Percentiles rank a stretch among this genome's conserved stretches.
phyloP scores from a whole-genome alignment of 2,888 invertebrate genomes.

The Acleris emargana region DNA sequence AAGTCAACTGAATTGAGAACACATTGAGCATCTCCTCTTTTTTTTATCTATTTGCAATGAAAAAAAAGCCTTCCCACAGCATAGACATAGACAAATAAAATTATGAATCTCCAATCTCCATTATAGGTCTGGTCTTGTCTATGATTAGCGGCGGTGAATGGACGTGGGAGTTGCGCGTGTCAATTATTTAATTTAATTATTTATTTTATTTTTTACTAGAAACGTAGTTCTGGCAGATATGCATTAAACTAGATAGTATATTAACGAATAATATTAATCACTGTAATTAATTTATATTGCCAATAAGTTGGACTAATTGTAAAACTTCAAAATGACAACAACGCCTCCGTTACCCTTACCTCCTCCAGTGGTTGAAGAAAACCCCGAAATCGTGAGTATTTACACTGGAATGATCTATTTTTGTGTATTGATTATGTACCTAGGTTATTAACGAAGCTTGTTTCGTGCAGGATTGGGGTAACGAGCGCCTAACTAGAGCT shows the following conservation, averaged over 20 bases:
- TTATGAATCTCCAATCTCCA: not conserved
- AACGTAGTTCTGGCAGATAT: not conserved
- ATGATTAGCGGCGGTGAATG: conserved; percentile 2
- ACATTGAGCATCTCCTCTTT: too few species aligned
- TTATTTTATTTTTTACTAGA: not conserved
- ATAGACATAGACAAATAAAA: too few species aligned
- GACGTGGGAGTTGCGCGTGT: conserved; percentile 4
- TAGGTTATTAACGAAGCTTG: conserved; percentile 6
- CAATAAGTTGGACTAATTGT: not conserved
- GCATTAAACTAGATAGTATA: conserved; percentile 5
- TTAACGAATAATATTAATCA: not conserved
- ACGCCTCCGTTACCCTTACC: not conserved
- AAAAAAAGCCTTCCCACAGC: not conserved
- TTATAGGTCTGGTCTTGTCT: too few species aligned
- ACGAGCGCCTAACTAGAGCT: conserved; percentile 91
- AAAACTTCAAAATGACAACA: conserved; percentile 40
- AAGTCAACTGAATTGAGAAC: too few species aligned
- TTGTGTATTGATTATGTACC: not conserved
- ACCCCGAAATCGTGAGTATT: conserved; percentile 63
- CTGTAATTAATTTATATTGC: too few species aligned
- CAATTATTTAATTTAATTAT: not conserved
- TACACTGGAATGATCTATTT: not conserved
- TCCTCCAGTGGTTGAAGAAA: conserved; percentile 54
- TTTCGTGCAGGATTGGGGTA: conserved; percentile 91
- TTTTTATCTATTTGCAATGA: not conserved